Evolutionary conservation across 92 coral and sea anemone genomes (phyloP), one percentile per base, ranked within the genome.

Genomic region (Heteractis magnifica): DNA sequence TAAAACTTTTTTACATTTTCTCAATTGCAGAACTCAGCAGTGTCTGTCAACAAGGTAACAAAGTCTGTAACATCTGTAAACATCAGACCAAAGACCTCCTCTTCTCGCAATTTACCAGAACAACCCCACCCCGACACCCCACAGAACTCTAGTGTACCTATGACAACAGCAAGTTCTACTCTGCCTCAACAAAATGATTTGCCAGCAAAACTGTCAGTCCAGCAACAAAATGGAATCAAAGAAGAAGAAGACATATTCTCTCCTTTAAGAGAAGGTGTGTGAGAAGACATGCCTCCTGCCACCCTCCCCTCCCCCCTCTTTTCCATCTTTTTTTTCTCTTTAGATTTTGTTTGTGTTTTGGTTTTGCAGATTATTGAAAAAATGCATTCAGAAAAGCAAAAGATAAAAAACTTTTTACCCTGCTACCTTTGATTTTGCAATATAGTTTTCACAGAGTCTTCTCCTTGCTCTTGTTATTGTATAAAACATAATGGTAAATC

Each of bases 241-340:
- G 92, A 90, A 23, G 95, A 95, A 11, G 94, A 92, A 26, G 94
- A 87, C 34, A 82, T 97, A 19, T 97, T 97, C 79, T 97, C 99
- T 72, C 99, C 99, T 23, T 84, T 96, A 6, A 96, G 98, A 91
- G 99, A 94, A 89, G 93, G 99, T 93, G 62, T 8, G 49, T 6
- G 14, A 68, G 10, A 18, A 48, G 8, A 4, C 44, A 4, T 75
- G 5, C 5, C 20, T 15, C 44, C 51, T 73, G 77, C 23, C 20
- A 14, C 59, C 78, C 41, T 7, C 23, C 59, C 78, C 9, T 75
- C 53, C 78, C 78, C 59, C n/a, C n/a, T 73, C 5, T 50, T 16
- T 44, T 65, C 21, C 72, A 34, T 34, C 44, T 34, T 34, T 34
- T 2, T 34, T 34, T 34, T 34, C 44, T 34, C 44, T 34, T 34